These are phyloP conservation scores for Cardinalis cardinalis DNA, from an alignment of 2,113 vertebrate species.

Conservation along the genomic window DNA sequence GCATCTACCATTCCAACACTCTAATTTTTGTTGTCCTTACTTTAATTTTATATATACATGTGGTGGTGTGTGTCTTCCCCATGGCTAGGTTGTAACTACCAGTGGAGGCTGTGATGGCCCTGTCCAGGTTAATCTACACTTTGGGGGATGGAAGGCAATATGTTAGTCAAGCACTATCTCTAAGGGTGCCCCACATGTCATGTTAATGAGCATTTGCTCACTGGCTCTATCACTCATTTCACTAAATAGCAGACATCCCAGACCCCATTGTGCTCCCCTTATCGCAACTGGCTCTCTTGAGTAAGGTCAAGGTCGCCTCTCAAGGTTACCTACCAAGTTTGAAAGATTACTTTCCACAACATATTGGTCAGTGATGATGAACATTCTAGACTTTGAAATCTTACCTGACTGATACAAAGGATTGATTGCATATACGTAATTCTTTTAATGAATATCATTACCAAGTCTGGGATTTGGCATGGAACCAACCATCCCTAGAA, in stretches of 20 bases:
- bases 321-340: background rate
- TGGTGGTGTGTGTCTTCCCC: background rate
- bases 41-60: background rate
- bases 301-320: background rate
- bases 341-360: background rate
- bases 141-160: background rate
- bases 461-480: background rate
- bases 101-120: no score
- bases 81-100: background rate
- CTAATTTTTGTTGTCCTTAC: background rate
- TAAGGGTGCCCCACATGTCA: background rate
- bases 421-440: background rate
- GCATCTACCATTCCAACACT: no score
- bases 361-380: background rate
- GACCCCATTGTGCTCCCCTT: accelerated
- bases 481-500: background rate
- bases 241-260: background rate
- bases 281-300: background rate
- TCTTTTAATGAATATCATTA: background rate
- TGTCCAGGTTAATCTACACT: background rate
- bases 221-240: background rate
- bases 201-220: background rate
- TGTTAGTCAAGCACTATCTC: background rate
- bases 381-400: background rate
- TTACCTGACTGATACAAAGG: background rate